phyloP scores from a whole-genome alignment of 2,113 vertebrate species.

The Chaetura pelagica region DNA sequence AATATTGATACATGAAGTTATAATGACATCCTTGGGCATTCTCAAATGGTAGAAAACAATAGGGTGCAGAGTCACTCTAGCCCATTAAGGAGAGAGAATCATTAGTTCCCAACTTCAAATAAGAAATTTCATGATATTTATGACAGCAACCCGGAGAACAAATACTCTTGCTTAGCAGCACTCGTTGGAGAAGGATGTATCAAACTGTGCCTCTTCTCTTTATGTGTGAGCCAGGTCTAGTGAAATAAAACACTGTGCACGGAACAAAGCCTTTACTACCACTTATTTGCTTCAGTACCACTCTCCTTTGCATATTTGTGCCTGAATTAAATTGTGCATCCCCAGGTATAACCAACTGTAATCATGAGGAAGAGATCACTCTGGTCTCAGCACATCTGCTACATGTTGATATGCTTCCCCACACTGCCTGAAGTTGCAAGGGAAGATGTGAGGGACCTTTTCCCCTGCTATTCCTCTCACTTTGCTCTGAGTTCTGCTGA shows the following conservation, averaged over 20 bases:
- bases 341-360: conserved; percentile 80
- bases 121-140: conserved; percentile 76
- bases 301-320: conserved; percentile 71
- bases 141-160: conserved; percentile 69
- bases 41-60: conserved; percentile 78
- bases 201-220: conserved; percentile 66
- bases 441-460: conserved; percentile 52
- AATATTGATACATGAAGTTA: conserved; percentile 82
- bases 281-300: conserved; percentile 70
- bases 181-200: conserved; percentile 44
- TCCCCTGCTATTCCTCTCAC: conserved; percentile 65
- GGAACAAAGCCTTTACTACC: conserved; percentile 74
- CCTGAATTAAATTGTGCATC: conserved; percentile 75
- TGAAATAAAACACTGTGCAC: conserved; percentile 67
- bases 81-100: conserved; percentile 77
- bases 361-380: conserved; percentile 75
- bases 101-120: conserved; percentile 78
- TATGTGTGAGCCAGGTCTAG: conserved; percentile 69
- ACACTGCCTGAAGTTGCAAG: conserved; percentile 68
- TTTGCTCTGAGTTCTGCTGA: conserved; percentile 61
- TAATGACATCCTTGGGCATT: conserved; percentile 81
- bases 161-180: conserved; percentile 42
- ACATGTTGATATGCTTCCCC: conserved; percentile 47
- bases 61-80: conserved; percentile 69
- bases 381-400: conserved; percentile 83